Base-by-base conservation (phyloP, 2,113 vertebrate species). In the Psephotus haematonotus region DNA sequence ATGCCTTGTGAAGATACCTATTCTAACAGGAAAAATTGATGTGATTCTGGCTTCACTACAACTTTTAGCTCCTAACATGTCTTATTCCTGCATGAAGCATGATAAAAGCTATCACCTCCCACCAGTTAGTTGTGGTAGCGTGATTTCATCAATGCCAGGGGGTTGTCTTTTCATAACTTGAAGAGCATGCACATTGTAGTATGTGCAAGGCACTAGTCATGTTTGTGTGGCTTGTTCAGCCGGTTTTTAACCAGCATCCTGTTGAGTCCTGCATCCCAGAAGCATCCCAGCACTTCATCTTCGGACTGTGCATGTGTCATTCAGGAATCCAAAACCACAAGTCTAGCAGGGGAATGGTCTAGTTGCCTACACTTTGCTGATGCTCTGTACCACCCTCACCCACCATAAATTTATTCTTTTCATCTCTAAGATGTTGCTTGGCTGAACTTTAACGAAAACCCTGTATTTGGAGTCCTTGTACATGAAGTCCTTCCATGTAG, bases 181-280 rank as follows among this genome's bases (percentile, higher is more conserved):
- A 29, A 24, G 37, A 81, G 76, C n/a, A 7, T 55, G 31, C 8
- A 55, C 53, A 20, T 47, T 39, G 49, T 44, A 77, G 31, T 43
- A 60, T 9, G 83, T 68, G 62, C 57, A 50, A 43, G 60, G 57
- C 74, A 2, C 52, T 68, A 33, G 29, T 71, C 57, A 3, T 9
- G 20, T 64, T 64, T 52, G 70, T 49, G 77, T 47, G 70, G 59
- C 92, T 84, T 86, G 88, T 97, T 29, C 68, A 77, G 87, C 94
- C 72, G 69, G 86, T 96, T 94, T 90, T 83, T 86, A 41, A 41
- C 29, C 77, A 84, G 63, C 70, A 69, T 95, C 83, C 91, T 92
- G 82, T 44, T 57, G 57, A 91, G 96, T 31, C 55, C 47, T 55
- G 41, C 57, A 41, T 88, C 80, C 41, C 77, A 84, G 52, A 25